phyloP scores from a whole-genome alignment of 2,797 vertebrate genomes.

The Macropus fuliginosus region DNA sequence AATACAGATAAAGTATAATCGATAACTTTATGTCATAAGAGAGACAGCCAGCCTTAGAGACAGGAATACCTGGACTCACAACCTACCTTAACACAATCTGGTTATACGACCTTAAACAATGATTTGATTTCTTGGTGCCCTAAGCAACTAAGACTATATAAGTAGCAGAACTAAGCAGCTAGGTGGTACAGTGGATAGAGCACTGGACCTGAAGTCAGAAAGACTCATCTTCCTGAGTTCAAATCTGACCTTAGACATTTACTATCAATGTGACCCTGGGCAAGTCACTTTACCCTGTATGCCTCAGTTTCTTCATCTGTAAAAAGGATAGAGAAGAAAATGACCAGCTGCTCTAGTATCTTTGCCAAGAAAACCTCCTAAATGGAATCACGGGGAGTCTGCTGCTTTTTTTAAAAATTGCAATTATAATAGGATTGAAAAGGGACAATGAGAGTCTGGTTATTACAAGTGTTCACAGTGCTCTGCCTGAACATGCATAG shows the following conservation, averaged over 20 bases:
- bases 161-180: background rate
- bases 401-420: background rate
- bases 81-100: background rate
- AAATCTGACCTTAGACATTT: background rate
- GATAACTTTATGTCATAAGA: background rate
- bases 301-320: background rate
- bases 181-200: background rate
- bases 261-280: background rate
- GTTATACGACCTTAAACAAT: background rate
- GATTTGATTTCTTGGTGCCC: background rate
- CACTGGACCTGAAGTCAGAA: background rate
- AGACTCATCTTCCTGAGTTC: background rate
- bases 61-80: background rate
- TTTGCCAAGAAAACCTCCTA: background rate
- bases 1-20: background rate
- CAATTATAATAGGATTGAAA: background rate
- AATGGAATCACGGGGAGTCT: background rate
- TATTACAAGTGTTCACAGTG: background rate
- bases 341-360: background rate
- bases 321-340: background rate
- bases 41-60: background rate
- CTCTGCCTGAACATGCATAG: background rate
- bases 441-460: background rate
- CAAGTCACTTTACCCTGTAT: background rate
- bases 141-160: background rate